phyloP scores from a whole-genome alignment of 2,797 vertebrate species.

The Gymnoscopelus microlampas region DNA sequence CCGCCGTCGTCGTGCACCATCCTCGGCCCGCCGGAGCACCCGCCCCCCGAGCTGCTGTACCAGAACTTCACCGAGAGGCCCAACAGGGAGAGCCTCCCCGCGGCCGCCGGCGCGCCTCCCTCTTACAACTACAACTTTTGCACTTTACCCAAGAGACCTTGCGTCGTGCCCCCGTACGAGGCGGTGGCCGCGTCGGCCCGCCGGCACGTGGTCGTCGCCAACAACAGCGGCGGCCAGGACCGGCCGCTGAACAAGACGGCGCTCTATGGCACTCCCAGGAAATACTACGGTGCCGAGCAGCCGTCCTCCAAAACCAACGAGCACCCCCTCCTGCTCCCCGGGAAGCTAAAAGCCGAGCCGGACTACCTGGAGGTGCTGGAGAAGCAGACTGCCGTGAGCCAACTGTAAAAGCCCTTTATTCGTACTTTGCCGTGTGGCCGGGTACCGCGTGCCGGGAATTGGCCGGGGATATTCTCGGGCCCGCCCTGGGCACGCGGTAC shows the following conservation, averaged over 20 bases:
- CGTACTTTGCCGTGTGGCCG: no score
- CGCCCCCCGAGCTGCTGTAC: constrained; percentile 87
- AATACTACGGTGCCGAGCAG: constrained; percentile 87
- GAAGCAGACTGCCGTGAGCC: constrained; percentile 99
- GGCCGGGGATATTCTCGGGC: no score
- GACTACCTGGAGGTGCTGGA: constrained; percentile 99
- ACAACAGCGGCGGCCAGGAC: constrained; percentile 83
- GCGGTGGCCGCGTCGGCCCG: constrained; percentile 71
- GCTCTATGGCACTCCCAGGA: constrained; percentile 96
- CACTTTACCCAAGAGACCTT: constrained; percentile 97
- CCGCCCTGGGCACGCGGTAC: no score
- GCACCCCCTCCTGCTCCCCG: constrained; percentile 89
- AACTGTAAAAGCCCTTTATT: constrained; percentile 85
- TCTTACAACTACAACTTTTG: constrained; percentile 95
- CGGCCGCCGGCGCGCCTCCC: constrained; percentile 73
- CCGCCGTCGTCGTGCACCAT: constrained; percentile 39
- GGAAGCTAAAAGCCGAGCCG: constrained; percentile 94
- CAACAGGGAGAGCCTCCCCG: constrained; percentile 87
- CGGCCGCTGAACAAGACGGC: constrained; percentile 93
- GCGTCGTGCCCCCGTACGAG: constrained; percentile 89
- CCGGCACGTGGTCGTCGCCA: constrained; percentile 71
- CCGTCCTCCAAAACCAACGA: constrained; percentile 87
- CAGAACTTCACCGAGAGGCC: constrained; percentile 93
- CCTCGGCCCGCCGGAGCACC: constrained; percentile 12
- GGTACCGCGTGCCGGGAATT: no score